Evolutionary conservation across 2,113 vertebrate species (phyloP).

Genomic region (Myodes glareolus): DNA sequence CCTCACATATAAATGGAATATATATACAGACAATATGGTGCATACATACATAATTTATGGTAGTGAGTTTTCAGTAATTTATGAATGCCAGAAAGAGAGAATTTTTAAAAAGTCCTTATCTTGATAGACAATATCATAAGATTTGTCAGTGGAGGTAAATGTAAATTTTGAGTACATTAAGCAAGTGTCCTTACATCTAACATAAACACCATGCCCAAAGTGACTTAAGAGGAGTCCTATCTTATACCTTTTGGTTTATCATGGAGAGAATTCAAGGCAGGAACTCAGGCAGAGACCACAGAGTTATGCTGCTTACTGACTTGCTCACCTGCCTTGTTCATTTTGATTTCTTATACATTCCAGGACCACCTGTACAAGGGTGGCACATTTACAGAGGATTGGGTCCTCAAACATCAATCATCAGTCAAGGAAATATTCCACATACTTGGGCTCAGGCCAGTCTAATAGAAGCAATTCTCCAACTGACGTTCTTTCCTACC

Average conservation of each 20-base stretch:
- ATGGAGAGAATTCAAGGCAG: neutral
- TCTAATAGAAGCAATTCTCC: neutral
- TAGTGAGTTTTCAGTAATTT: neutral
- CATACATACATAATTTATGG: neutral
- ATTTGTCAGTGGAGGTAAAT: neutral
- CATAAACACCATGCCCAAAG: neutral
- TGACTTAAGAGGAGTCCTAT: neutral
- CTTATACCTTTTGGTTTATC: neutral
- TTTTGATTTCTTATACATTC: neutral
- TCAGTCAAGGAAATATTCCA: neutral
- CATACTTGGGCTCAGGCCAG: neutral
- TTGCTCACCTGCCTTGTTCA: neutral
- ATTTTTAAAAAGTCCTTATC: neutral
- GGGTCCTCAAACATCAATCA: neutral
- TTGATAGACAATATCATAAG: conserved; percentile 3
- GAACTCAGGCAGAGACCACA: neutral
- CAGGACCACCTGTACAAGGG: neutral
- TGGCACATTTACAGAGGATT: neutral
- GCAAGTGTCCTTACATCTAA: too few relatives aligned
- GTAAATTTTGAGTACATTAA: neutral
- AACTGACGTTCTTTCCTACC: neutral
- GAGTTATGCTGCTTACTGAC: neutral
- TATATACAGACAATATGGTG: neutral
- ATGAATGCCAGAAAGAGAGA: neutral
- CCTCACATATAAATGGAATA: neutral